phyloP scores from a whole-genome alignment of 2,888 invertebrate species.

The Lutraria lutraria region DNA sequence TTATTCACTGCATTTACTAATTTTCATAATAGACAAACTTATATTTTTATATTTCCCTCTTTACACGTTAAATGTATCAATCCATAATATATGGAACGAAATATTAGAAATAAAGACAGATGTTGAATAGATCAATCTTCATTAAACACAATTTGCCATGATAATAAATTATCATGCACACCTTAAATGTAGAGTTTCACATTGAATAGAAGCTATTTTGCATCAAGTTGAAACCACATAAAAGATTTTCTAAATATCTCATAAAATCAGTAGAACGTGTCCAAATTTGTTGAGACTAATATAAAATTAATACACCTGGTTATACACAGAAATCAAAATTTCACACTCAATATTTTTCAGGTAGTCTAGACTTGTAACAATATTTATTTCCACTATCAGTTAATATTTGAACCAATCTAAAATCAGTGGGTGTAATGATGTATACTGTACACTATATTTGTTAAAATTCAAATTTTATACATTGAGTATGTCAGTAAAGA shows the following conservation, averaged over 20 bases:
- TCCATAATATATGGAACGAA: neutral
- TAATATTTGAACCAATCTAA: too few species aligned
- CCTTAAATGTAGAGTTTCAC: neutral
- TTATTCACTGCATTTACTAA: too few species aligned
- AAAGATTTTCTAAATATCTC: neutral
- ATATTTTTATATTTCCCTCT: neutral
- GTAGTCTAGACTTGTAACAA: too few species aligned
- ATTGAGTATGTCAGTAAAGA: neutral
- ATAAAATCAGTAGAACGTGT: neutral
- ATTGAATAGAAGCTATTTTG: neutral
- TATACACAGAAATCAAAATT: neutral
- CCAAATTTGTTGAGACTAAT: neutral
- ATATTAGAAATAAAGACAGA: neutral
- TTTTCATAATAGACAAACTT: neutral
- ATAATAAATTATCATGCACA: constrained; percentile 8
- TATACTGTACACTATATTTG: too few species aligned
- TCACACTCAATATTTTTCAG: neutral
- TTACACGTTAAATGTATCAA: neutral
- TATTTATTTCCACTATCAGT: too few species aligned
- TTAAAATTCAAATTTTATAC: constrained; percentile 1
- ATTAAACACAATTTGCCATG: neutral
- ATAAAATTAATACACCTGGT: neutral
- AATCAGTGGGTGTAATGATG: neutral
- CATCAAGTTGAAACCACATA: neutral
- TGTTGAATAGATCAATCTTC: neutral